Conservation (phyloP, 2,797 vertebrate species). For the Sebastes paucispinis region DNA sequence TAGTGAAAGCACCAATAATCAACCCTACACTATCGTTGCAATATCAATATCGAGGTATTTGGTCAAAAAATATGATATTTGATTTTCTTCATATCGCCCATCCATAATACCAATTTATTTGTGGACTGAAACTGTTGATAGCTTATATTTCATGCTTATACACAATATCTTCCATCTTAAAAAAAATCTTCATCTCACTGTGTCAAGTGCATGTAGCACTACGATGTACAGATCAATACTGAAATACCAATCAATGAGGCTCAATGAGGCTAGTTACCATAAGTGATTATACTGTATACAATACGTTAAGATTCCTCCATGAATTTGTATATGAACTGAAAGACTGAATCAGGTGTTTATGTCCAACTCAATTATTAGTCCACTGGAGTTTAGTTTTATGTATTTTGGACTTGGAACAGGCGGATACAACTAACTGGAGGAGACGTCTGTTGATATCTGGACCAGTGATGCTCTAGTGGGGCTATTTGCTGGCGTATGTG, state of each 20-base stretch:
- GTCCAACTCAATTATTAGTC: constrained; percentile 21
- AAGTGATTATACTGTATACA: background rate
- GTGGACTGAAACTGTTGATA: background rate
- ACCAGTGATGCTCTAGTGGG: constrained; percentile 40
- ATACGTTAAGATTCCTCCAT: background rate
- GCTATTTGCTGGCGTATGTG: constrained; percentile 55
- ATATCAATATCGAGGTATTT: no score
- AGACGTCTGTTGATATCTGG: constrained; percentile 35
- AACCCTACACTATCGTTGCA: no score
- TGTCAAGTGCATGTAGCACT: background rate
- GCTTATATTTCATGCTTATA: background rate
- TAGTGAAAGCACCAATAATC: no score
- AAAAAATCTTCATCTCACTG: background rate
- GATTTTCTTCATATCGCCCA: no score
- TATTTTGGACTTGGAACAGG: constrained; percentile 43
- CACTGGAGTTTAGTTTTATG: constrained; percentile 44
- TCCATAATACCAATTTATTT: background rate
- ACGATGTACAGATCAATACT: background rate
- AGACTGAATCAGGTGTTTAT: constrained; percentile 39
- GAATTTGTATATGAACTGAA: background rate
- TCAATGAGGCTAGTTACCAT: background rate
- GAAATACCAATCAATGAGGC: background rate
- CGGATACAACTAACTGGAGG: constrained; percentile 16
- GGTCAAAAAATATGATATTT: no score
- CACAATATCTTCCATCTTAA: background rate